Evolutionary conservation across 2,888 invertebrate species (phyloP), one percentile per base, ranked within the genome.

Genomic region (Drosophila antonietae): DNA sequence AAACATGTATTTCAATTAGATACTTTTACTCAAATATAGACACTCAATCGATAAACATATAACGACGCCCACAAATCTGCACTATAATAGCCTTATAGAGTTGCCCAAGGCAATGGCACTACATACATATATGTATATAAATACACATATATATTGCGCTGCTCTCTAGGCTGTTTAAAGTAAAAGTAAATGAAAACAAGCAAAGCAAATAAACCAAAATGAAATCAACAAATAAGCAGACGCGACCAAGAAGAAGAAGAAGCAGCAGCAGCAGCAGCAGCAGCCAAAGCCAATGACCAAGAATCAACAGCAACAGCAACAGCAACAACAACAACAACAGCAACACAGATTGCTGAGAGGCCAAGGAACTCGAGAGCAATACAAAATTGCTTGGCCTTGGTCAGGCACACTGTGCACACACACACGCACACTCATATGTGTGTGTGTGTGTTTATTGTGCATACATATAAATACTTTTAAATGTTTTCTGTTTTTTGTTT

Each of bases 371-470:
- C 78, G 89, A 64, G 73, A 68, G 84, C 84, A 85, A 88, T 85
- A 85, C 84, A 87, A 85, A 85, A 85, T 88, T 88, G 66, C 84
- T 85, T 85, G 84, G 84, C 84, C 84, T 85, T 85, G 84, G 84
- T 85, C 84, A 85, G 84, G 84, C 84, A 85, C 83, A 87, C 49
- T 75, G 60, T 56, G 62, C 51, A 51, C 51, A 51, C 33, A 12
- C 49, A 49, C 51, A 31, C 31, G 33, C 49, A 28, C 18, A 57
- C 39, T 23, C 49, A 53, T 31, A 41, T 18, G 18, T 55, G 39
- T 64, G 18, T 73, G 35, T 64, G 18, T 73, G 41, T 51, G 41
- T 65, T 23, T 65, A 64, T 47, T 62, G 57, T 55, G 75, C 62
- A 52, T 52, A 74, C 64, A 72, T 80, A 78, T 76, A 83, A 85